Percentiles rank a stretch among this genome's conserved stretches.
Conservation (phyloP, 1,140 invertebrate genomes). For the Berghia stephanieae region DNA sequence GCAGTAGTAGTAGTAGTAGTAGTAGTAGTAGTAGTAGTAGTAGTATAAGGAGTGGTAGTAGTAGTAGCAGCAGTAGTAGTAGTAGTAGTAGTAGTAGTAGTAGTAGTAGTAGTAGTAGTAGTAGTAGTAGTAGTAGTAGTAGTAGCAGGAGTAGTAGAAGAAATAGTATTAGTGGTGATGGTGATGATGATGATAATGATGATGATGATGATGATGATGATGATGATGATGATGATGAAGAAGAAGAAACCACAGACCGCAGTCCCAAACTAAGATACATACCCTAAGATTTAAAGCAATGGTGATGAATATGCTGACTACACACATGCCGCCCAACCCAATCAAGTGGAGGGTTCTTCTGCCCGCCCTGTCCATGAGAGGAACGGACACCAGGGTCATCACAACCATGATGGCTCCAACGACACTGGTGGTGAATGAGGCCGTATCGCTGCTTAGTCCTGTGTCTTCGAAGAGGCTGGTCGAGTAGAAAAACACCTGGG, state of each 20-base stretch:
- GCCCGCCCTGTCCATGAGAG: constrained; percentile 72
- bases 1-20: too few relatives aligned
- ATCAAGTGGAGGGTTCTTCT: constrained; percentile 81
- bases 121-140: too few relatives aligned
- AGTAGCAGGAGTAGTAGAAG: too few relatives aligned
- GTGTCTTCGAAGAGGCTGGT: constrained; percentile 82
- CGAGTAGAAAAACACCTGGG: constrained; percentile 81
- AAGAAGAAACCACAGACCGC: too few relatives aligned
- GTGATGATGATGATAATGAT: constrained; percentile 19
- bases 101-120: too few relatives aligned
- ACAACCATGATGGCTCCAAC: constrained; percentile 70
- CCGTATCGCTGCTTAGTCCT: constrained; percentile 70
- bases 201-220: constrained; percentile 25
- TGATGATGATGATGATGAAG: constrained; percentile 21
- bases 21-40: too few relatives aligned
- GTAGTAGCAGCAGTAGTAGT: too few relatives aligned
- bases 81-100: too few relatives aligned
- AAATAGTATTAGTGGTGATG: constrained; percentile 10
- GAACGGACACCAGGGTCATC: constrained; percentile 64
- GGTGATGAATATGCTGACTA: constrained; percentile 96
- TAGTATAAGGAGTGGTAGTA: too few relatives aligned
- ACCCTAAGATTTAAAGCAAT: constrained; percentile 82
- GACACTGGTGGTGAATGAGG: constrained; percentile 84
- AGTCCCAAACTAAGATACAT: constrained; percentile 58
- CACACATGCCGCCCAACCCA: constrained; percentile 80